Percentiles rank a stretch among this genome's conserved stretches.
Conservation (phyloP, 2,888 invertebrate species). For the Anthrax anthrax region DNA sequence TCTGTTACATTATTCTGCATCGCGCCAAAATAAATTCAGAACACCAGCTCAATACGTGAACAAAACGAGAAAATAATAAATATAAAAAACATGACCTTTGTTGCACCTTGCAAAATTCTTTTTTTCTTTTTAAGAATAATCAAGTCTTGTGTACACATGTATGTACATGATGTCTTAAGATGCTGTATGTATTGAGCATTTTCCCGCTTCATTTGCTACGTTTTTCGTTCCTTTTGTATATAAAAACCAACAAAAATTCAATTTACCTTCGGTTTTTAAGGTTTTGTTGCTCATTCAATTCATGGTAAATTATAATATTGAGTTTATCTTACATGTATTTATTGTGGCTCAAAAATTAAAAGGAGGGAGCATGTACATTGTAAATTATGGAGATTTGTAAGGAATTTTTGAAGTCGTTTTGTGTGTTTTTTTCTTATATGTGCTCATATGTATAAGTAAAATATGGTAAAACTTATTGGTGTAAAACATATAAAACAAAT, state of each 20-base stretch:
- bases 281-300: not conserved
- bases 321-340: too few relatives aligned
- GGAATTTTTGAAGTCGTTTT: too few relatives aligned
- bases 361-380: too few relatives aligned
- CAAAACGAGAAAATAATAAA: not conserved
- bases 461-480: too few relatives aligned
- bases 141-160: not conserved
- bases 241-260: not conserved
- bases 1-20: not conserved
- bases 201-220: not conserved
- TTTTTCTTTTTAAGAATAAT: not conserved
- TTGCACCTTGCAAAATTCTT: slow-evolving; percentile 6
- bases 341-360: slow-evolving; percentile 2
- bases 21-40: slow-evolving; percentile 2
- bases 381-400: too few relatives aligned
- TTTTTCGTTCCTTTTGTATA: not conserved
- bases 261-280: not conserved
- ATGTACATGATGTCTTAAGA: not conserved
- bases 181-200: not conserved
- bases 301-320: too few relatives aligned
- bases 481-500: too few relatives aligned
- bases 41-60: not conserved
- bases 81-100: not conserved
- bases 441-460: too few relatives aligned
- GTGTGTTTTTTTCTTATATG: too few relatives aligned